Conservation (phyloP, 2,797 vertebrate genomes). For the Gymnopithys bicolor region DNA sequence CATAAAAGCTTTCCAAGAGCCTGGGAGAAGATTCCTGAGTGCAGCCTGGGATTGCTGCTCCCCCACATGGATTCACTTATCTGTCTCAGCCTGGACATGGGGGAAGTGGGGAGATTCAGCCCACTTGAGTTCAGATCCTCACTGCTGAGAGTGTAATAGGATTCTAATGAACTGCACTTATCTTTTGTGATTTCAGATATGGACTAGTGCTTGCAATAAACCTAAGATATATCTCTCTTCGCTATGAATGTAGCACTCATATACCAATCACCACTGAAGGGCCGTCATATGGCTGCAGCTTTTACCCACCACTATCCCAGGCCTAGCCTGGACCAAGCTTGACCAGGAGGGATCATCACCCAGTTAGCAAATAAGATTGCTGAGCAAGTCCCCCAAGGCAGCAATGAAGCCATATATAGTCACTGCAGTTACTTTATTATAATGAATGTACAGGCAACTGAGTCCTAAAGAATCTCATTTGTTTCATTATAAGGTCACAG, state of each 20-base stretch:
- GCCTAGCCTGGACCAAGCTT: background rate
- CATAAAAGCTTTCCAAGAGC: background rate
- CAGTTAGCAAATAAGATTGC: background rate
- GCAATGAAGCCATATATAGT: background rate
- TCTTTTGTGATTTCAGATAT: background rate
- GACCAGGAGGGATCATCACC: background rate
- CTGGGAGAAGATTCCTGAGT: background rate
- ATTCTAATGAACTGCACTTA: background rate
- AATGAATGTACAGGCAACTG: background rate
- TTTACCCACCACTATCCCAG: background rate
- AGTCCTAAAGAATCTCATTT: conserved; percentile 13
- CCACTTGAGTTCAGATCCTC: background rate
- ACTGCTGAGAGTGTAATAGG: background rate
- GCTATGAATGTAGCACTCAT: background rate
- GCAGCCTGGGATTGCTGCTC: background rate
- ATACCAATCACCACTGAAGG: background rate
- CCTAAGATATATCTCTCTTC: background rate
- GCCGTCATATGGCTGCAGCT: background rate
- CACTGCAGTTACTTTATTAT: background rate
- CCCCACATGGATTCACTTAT: rapidly evolving
- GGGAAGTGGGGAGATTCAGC: background rate
- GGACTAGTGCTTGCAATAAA: background rate
- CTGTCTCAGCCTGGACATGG: background rate
- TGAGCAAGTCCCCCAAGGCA: background rate
- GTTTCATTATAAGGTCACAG: conserved; percentile 10